Evolutionary conservation across 2,797 vertebrate genomes (phyloP), one percentile per base, ranked within the genome.

Genomic region (Takifugu rubripes): DNA sequence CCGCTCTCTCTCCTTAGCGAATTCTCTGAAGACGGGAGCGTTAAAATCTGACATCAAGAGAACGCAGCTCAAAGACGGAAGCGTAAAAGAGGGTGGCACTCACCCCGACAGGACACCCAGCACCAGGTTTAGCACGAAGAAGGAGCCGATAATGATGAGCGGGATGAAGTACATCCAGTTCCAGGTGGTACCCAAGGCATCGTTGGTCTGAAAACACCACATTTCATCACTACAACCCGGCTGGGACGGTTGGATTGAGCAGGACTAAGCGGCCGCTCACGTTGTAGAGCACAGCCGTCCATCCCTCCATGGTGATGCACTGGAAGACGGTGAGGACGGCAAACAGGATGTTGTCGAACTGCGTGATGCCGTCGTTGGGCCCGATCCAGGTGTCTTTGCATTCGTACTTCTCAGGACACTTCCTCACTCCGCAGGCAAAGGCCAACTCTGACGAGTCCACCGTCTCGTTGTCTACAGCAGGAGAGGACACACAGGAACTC

Each of bases 101-200:
- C 90, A 99, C 97, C 97, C 97, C 0, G 97, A 99, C 77, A 99
- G 91, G 73, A 99, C 97, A 84, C 97, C 97, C 88, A 99, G 88
- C 75, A 99, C 97, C 56, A 99, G 94, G 89, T 99, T 99, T 77
- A 99, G 92, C 76, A 99, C 96, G 62, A 99, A 99, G 90, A 98
- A 99, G 2, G 97, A 99, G 73, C 97, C 97, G 17, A 99, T 99
- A 78, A 99, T 99, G 86, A 99, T 99, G 81, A 99, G 96, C 36
- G 96, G 97, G 64, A 99, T 99, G 88, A 99, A 99, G 88, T 99
- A 99, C 49, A 99, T 92, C 97, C 97, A 99, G 84, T 99, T 99
- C 96, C 96, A 99, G 3, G 92, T 94, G 80, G 87, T 70, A 82
- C 97, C 97, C 93, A 99, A 91, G 79, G 97, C 97, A 90, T 99